Evolutionary conservation across 1,140 invertebrate species (phyloP).

Genomic region (Nylanderia fulva): DNA sequence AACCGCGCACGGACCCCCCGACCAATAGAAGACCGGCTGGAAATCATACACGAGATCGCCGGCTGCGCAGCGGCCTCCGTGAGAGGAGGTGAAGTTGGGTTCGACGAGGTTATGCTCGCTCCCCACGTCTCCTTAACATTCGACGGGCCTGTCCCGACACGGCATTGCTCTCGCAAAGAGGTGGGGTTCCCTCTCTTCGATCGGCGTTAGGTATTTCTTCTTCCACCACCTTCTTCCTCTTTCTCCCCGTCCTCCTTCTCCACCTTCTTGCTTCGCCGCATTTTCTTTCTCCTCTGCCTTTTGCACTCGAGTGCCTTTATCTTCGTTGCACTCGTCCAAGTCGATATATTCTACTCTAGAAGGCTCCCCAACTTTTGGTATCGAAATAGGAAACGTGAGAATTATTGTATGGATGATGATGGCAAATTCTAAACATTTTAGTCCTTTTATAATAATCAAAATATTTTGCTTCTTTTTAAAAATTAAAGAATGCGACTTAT

Average conservation of each 20-base stretch:
- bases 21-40: constrained; percentile 80
- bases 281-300: constrained; percentile 51
- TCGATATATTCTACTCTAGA: neutral
- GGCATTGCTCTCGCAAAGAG: constrained; percentile 74
- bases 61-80: constrained; percentile 72
- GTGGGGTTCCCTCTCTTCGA: constrained; percentile 79
- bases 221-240: constrained; percentile 53
- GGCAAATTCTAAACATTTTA: too few relatives aligned
- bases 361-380: neutral
- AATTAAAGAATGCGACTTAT: neutral
- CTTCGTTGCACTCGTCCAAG: constrained; percentile 35
- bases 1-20: constrained; percentile 75
- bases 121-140: constrained; percentile 81
- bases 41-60: constrained; percentile 82
- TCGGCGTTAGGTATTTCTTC: constrained; percentile 75
- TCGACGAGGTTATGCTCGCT: constrained; percentile 77
- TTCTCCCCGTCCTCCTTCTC: neutral
- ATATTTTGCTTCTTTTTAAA: neutral
- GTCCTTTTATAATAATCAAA: neutral
- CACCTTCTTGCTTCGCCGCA: constrained; percentile 10
- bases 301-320: constrained; percentile 43
- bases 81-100: constrained; percentile 77
- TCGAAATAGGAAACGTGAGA: neutral
- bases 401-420: neutral
- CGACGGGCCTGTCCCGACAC: constrained; percentile 81